Conservation (phyloP, 2,113 vertebrate species). For the Pyrgilauda ruficollis region DNA sequence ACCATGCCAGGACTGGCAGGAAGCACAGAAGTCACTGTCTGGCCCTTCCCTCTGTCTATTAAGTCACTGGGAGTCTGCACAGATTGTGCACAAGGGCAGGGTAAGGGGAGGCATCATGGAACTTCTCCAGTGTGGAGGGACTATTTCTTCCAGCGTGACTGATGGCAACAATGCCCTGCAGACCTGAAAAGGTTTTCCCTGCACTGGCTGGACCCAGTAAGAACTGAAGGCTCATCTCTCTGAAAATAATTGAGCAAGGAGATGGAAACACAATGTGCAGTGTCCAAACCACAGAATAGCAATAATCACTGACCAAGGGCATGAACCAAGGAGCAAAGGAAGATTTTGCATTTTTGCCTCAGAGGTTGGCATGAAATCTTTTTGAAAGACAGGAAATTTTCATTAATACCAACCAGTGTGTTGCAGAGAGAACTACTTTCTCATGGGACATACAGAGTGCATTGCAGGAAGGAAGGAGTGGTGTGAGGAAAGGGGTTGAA, state of each 20-base stretch:
- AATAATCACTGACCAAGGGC: neutral
- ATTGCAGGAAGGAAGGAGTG: neutral
- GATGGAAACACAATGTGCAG: rapidly evolving
- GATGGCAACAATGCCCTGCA: neutral
- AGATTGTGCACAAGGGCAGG: neutral
- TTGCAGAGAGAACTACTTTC: neutral
- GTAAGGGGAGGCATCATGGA: neutral
- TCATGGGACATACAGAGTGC: rapidly evolving
- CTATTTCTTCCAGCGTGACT: neutral
- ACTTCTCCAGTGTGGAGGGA: neutral
- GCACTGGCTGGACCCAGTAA: neutral
- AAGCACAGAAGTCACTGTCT: neutral
- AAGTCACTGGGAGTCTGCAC: neutral
- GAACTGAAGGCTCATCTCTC: neutral
- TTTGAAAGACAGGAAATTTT: neutral
- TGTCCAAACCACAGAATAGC: neutral
- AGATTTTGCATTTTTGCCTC: neutral
- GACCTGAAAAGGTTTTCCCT: neutral
- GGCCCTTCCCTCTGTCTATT: rapidly evolving
- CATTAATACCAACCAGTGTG: neutral
- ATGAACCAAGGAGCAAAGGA: neutral
- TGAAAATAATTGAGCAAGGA: neutral
- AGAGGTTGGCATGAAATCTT: neutral
- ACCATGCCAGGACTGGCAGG: neutral
- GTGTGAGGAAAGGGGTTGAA: rapidly evolving